phyloP scores from a whole-genome alignment of 2,113 vertebrate genomes.

The Panthera uncia region DNA sequence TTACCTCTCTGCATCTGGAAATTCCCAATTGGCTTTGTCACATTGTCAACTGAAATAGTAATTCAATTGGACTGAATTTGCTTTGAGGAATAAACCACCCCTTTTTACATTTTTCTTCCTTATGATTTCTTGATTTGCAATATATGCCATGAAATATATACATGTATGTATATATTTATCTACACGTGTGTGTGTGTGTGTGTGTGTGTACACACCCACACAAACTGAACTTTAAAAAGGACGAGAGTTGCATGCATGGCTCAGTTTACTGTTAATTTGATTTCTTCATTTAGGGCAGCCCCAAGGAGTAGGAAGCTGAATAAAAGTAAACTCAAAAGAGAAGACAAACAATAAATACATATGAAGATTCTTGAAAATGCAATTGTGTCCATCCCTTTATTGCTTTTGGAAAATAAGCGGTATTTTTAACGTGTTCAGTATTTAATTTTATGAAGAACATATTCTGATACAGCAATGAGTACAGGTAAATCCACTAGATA shows the following conservation, averaged over 20 bases:
- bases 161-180: background rate
- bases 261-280: conserved; percentile 39
- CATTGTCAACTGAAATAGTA: conserved; percentile 33
- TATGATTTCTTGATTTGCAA: conserved; percentile 71
- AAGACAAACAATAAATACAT: background rate
- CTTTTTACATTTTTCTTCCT: conserved; percentile 63
- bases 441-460: conserved; percentile 29
- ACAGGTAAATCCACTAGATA: background rate
- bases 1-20: conserved; percentile 62
- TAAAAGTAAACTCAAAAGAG: conserved; percentile 29
- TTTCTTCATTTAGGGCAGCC: conserved; percentile 24
- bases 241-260: background rate
- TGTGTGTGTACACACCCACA: background rate
- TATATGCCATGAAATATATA: conserved; percentile 29
- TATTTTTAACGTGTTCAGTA: background rate
- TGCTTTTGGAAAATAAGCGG: conserved; percentile 47
- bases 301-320: background rate
- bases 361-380: background rate
- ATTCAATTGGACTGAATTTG: conserved; percentile 64
- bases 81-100: conserved; percentile 47
- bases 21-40: conserved; percentile 56
- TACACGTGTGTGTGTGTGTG: background rate
- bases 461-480: background rate
- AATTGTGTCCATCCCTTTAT: background rate
- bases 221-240: conserved; percentile 57